A percentile compares a stretch with the other conserved stretches of the same genome.
These are phyloP conservation scores for Agriopis aurantiaria DNA, from an alignment of 2,888 invertebrate species.

Conservation along the genomic window DNA sequence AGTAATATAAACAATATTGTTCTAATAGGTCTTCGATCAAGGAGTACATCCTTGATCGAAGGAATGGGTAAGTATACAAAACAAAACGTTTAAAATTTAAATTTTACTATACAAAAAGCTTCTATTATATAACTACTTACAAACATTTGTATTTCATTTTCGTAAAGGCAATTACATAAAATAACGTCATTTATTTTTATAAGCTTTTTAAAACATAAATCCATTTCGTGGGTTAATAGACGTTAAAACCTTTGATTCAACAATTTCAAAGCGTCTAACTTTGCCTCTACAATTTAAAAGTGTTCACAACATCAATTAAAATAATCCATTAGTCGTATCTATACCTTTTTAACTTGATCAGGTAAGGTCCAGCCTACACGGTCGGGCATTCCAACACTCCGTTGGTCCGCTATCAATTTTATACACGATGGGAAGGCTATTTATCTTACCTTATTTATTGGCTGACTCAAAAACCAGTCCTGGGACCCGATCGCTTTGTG, in stretches of 20 bases:
- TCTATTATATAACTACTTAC: not conserved
- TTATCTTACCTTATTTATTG: conserved; percentile 86
- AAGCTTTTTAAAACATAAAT: conserved; percentile 11
- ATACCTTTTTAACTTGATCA: conserved; percentile 60
- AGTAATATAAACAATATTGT: not conserved
- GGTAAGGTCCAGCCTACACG: conserved; percentile 70
- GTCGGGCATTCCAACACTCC: conserved; percentile 70
- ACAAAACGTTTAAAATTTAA: not conserved
- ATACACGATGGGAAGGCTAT: conserved; percentile 82
- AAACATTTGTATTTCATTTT: not conserved
- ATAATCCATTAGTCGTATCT: conserved; percentile 66
- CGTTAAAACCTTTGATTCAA: conserved; percentile 14
- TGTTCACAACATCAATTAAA: conserved; percentile 59
- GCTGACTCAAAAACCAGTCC: conserved; percentile 81
- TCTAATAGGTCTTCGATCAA: too few relatives aligned
- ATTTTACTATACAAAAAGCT: not conserved
- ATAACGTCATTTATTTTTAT: conserved; percentile 24
- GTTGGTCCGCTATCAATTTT: conserved; percentile 83
- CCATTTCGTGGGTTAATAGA: conserved; percentile 5
- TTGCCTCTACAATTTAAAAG: conserved; percentile 35
- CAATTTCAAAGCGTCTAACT: conserved; percentile 41
- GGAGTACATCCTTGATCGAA: too few relatives aligned
- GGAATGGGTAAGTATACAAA: too few relatives aligned
- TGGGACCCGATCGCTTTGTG: conserved; percentile 70
- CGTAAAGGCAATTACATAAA: conserved; percentile 9